phyloP scores from a whole-genome alignment of 2,113 vertebrate genomes.

The Dipodomys ordii region DNA sequence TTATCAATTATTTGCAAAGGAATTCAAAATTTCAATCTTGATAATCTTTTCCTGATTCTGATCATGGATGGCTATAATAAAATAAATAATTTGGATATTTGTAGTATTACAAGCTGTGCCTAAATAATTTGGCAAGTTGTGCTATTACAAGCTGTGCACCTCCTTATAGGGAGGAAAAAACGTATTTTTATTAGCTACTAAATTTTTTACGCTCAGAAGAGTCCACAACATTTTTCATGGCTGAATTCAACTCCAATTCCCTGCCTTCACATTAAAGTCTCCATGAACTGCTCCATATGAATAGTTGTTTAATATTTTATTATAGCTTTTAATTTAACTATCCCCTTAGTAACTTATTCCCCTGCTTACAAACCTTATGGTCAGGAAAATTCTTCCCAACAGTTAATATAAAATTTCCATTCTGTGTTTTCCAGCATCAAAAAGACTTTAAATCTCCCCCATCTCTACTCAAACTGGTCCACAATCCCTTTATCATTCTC shows the following conservation, averaged over 20 bases:
- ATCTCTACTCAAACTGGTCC: not conserved
- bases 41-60: not conserved
- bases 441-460: not conserved
- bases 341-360: slow-evolving; percentile 73
- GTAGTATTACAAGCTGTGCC: slow-evolving; percentile 57
- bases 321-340: slow-evolving; percentile 79
- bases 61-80: slow-evolving; percentile 51
- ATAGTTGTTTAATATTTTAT: slow-evolving; percentile 80
- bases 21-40: slow-evolving; percentile 46
- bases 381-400: slow-evolving; percentile 66
- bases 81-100: slow-evolving; percentile 68
- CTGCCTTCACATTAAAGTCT: slow-evolving; percentile 76
- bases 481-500: not conserved
- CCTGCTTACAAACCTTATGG: slow-evolving; percentile 66
- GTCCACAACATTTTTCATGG: slow-evolving; percentile 68
- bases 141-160: slow-evolving; percentile 52
- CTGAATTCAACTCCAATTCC: slow-evolving; percentile 74
- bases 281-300: slow-evolving; percentile 71
- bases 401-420: slow-evolving; percentile 38
- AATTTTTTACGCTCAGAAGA: slow-evolving; percentile 66
- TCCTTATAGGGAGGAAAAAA: slow-evolving; percentile 48
- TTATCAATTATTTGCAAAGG: slow-evolving; percentile 19
- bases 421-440: not conserved
- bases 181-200: slow-evolving; percentile 69
- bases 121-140: slow-evolving; percentile 63